Conservation (phyloP, 2,888 invertebrate genomes). For the Oxyscelio sp. region DNA sequence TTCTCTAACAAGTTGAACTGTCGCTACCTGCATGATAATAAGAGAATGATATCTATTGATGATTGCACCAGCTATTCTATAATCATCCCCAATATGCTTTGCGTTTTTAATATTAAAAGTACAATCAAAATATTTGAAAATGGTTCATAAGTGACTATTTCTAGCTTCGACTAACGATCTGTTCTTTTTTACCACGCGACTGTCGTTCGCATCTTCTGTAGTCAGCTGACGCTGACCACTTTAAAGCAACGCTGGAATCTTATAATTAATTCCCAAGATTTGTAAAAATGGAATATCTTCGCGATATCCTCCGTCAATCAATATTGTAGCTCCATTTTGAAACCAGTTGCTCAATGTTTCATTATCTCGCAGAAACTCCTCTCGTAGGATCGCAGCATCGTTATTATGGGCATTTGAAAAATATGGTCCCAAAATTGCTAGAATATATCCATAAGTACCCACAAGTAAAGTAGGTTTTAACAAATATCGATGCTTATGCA, state of each 20-base stretch:
- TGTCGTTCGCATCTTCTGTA: conserved; percentile 29
- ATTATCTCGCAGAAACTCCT: conserved; percentile 27
- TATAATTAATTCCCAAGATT: background rate
- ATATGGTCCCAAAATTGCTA: conserved; percentile 34
- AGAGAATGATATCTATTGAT: conserved; percentile 18
- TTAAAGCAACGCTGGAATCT: conserved; percentile 22
- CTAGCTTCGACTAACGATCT: conserved; percentile 50
- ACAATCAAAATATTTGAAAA: conserved; percentile 4
- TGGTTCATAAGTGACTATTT: conserved; percentile 35
- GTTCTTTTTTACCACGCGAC: conserved; percentile 23
- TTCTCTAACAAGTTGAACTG: conserved; percentile 9
- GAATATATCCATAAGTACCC: conserved; percentile 33
- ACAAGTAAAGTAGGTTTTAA: conserved; percentile 43
- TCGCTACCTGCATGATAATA: conserved; percentile 32
- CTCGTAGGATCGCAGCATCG: conserved; percentile 37
- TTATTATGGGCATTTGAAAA: conserved; percentile 36
- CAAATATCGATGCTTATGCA: conserved; percentile 28
- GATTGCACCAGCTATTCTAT: no score
- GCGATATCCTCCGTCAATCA: conserved; percentile 31
- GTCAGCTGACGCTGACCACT: conserved; percentile 18
- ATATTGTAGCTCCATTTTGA: conserved; percentile 35
- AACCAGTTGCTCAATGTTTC: conserved; percentile 35
- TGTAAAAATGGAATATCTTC: conserved; percentile 1
- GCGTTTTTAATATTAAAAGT: no score
- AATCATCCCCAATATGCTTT: conserved; percentile 13